Base-by-base conservation (phyloP, 2,797 vertebrate species). In the Psittacula derbiana region DNA sequence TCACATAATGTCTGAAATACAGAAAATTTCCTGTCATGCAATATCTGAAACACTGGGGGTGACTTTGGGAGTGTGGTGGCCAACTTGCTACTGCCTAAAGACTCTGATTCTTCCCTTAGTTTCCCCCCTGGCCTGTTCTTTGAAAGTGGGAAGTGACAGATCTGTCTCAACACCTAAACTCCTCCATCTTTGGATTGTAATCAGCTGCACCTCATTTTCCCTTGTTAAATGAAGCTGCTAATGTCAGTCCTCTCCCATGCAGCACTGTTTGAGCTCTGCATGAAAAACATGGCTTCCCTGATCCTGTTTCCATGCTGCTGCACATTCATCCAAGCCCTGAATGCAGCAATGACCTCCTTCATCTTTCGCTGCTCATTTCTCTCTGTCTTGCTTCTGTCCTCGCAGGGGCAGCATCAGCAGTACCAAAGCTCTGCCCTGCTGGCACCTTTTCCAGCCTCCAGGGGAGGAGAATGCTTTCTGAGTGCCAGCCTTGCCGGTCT, bases 361-460 rank as follows among this genome's bases (percentile, higher is more conserved):
- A 4, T 46, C 44, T 66, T 49, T 9, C 62, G 8, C 14, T 60
- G 23, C 7, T 24, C 4, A 2, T 49, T 62, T 75, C 18, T 80
- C 62, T 72, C 19, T 20, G 4, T 52, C 18, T 76, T 17, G 17
- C 43, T 66, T 75, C 70, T 87, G n/a, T 57, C 11, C 58, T 62
- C 14, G 6, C 96, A 99, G 99, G 91, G 62, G 96, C 98, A 91
- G 98, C 98, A 12, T 98, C 98, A 49, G 96, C 89, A 70, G 95
- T 80, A 25, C 99, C 99, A 7, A 96, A 87, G 28, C 95, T 94
- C 11, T 99, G 99, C 96, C 99, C 99, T n/a, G 92, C 96, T 2
- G 99, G 99, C 41, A 98, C 98, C 53, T 99, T 98, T 96, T 99
- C 98, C n/a, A 89, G 97, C 72, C 93, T 97, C 15, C 80, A 88